phyloP scores from a whole-genome alignment of 2,113 vertebrate genomes.

The Rhinopomastus cyanomelas region DNA sequence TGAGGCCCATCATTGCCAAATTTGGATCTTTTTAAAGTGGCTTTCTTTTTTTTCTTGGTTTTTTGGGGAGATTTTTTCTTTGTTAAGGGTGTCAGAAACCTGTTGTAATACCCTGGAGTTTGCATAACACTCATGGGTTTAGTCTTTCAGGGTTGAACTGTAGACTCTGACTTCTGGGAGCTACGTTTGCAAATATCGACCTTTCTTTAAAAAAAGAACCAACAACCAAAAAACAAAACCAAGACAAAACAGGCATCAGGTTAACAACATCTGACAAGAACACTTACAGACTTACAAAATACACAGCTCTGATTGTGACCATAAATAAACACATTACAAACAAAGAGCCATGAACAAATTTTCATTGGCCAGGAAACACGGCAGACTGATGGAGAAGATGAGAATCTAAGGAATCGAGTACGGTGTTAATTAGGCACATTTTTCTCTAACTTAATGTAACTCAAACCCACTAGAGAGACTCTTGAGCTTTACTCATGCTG shows the following conservation, averaged over 20 bases:
- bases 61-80: background rate
- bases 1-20: background rate
- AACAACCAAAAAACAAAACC: background rate
- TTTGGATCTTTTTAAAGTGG: background rate
- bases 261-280: constrained; percentile 62
- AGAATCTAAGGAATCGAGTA: constrained; percentile 46
- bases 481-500: constrained; percentile 49
- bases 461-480: constrained; percentile 42
- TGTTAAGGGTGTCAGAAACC: background rate
- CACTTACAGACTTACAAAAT: constrained; percentile 67
- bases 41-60: background rate
- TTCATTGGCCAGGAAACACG: constrained; percentile 67
- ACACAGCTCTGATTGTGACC: constrained; percentile 44
- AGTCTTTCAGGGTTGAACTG: background rate
- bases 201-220: constrained; percentile 1
- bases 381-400: constrained; percentile 14
- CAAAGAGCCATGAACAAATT: constrained; percentile 59
- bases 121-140: background rate
- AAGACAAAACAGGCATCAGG: constrained; percentile 64
- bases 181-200: constrained; percentile 49
- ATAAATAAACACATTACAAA: constrained; percentile 74
- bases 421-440: constrained; percentile 45
- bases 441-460: constrained; percentile 15
- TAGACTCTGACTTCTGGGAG: constrained; percentile 28
- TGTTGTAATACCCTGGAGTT: background rate